phyloP scores from a whole-genome alignment of 2,113 vertebrate genomes.

The Cebus imitator region DNA sequence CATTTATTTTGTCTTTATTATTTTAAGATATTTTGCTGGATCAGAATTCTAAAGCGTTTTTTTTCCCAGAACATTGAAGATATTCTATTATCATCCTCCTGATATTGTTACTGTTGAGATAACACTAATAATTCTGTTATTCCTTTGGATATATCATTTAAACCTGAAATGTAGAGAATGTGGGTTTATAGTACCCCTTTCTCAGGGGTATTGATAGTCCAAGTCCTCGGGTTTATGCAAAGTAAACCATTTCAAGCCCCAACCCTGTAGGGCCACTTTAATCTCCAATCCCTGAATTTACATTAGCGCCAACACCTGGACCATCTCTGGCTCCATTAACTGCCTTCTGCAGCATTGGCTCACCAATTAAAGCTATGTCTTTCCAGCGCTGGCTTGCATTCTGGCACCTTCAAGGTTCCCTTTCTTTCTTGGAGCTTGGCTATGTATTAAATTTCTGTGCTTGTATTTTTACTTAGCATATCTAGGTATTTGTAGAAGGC shows the following conservation, averaged over 20 bases:
- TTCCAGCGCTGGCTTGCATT: not conserved
- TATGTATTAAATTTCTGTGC: not conserved
- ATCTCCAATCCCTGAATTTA: not conserved
- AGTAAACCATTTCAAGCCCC: not conserved
- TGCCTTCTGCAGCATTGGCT: fast-evolving
- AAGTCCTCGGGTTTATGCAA: not conserved
- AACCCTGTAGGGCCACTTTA: not conserved
- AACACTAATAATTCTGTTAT: not conserved
- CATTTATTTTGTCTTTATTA: not conserved
- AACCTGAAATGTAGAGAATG: not conserved
- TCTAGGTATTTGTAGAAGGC: not conserved
- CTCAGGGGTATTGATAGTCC: too few species aligned
- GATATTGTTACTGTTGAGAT: too few species aligned
- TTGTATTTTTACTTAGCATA: not conserved
- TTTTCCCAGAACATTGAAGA: not conserved
- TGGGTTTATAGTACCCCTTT: not conserved
- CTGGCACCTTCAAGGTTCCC: not conserved
- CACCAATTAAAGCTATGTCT: too few species aligned
- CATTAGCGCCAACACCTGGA: not conserved
- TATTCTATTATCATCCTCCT: not conserved
- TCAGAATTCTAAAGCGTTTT: not conserved
- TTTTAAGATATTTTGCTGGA: not conserved
- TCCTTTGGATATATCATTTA: not conserved
- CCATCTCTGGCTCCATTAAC: not conserved
- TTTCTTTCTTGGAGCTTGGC: not conserved